Evolutionary conservation across 2,888 invertebrate species (phyloP).

Genomic region (Pammene aurita): DNA sequence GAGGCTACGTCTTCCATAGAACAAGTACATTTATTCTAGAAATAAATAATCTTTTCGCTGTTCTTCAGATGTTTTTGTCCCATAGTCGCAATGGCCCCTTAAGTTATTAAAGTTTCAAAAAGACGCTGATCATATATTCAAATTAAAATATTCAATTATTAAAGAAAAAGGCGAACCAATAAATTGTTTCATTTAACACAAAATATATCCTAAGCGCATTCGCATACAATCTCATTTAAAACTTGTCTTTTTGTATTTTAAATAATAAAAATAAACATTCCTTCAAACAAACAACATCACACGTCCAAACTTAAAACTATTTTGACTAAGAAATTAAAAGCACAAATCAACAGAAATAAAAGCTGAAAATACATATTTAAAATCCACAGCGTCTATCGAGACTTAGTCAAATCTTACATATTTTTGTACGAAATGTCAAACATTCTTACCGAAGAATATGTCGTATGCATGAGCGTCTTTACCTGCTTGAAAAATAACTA

Average conservation of each 20-base stretch:
- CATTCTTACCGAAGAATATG: too few relatives aligned
- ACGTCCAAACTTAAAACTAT: constrained; percentile 27
- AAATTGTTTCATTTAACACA: constrained; percentile 34
- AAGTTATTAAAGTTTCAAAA: constrained; percentile 7
- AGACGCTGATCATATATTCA: neutral
- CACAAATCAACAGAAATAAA: constrained; percentile 24
- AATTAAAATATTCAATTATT: constrained; percentile 5
- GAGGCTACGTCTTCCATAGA: too few relatives aligned
- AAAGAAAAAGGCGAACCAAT: constrained; percentile 15
- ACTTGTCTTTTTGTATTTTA: constrained; percentile 34
- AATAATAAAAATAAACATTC: constrained; percentile 31
- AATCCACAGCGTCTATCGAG: constrained; percentile 16
- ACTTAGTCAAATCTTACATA: neutral
- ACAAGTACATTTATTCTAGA: too few relatives aligned
- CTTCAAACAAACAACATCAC: constrained; percentile 37
- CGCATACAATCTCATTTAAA: constrained; percentile 28
- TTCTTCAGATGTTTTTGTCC: neutral
- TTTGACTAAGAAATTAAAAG: constrained; percentile 29
- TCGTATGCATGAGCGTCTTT: too few relatives aligned
- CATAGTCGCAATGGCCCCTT: neutral
- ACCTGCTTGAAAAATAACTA: too few relatives aligned
- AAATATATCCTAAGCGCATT: neutral
- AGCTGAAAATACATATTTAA: constrained; percentile 10
- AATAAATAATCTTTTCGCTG: neutral
- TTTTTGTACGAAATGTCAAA: too few relatives aligned